Evolutionary conservation across 53 echinoderm and acorn worm genomes (phyloP).

Genomic region (Pentamera pediparva): DNA sequence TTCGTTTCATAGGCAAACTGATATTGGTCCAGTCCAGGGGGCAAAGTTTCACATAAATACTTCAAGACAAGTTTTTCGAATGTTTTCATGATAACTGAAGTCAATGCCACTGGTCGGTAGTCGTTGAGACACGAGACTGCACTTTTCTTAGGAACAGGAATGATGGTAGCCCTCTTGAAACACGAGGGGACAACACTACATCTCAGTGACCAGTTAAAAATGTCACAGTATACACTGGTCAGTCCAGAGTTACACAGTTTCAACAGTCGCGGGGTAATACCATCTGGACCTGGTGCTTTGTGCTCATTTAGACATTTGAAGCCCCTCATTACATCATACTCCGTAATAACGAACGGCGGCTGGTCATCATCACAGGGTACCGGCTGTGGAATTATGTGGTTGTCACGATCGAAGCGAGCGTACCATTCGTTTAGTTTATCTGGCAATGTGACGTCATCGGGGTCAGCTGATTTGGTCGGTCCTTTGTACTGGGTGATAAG

Average conservation of each 20-base stretch:
- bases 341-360: slow-evolving; percentile 10
- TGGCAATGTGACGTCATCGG: slow-evolving; percentile 39
- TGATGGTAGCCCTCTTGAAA: slow-evolving; percentile 32
- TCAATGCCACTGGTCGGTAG: not conserved
- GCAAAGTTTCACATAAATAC: too few relatives aligned
- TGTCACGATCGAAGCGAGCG: slow-evolving; percentile 36
- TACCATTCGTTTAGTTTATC: slow-evolving; percentile 39
- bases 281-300: slow-evolving; percentile 39
- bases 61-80: too few relatives aligned
- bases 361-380: slow-evolving; percentile 7
- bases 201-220: slow-evolving; percentile 36
- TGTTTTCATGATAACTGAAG: too few relatives aligned
- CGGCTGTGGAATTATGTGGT: not conserved
- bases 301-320: slow-evolving; percentile 10
- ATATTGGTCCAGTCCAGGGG: too few relatives aligned
- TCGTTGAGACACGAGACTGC: not conserved
- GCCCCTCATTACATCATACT: not conserved
- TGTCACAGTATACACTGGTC: slow-evolving; percentile 12
- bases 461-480: not conserved
- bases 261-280: slow-evolving; percentile 34
- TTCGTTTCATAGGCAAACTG: too few relatives aligned
- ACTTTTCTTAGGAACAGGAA: slow-evolving; percentile 42
- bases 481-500: slow-evolving; percentile 31
- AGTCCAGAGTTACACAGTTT: slow-evolving; percentile 24
- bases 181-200: slow-evolving; percentile 6